Evolutionary conservation across 1,140 invertebrate species (phyloP).

Genomic region (Sycophaga agraensis): DNA sequence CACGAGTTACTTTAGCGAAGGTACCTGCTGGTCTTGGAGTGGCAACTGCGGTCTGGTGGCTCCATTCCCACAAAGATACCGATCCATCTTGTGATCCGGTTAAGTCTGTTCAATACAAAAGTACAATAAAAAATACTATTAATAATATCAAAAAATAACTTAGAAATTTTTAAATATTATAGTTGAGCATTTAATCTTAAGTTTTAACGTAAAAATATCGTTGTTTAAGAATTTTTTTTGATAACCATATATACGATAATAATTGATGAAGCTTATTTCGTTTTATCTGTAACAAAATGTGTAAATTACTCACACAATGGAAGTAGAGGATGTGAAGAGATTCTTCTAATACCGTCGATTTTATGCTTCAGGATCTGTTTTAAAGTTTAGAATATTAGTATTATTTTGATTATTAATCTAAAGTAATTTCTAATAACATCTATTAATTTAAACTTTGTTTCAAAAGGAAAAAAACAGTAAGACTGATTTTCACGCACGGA

Average conservation of each 20-base stretch:
- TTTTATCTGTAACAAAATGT: constrained; percentile 7
- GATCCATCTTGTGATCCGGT: constrained; percentile 97
- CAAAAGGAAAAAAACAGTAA: constrained; percentile 10
- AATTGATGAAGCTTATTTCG: background rate
- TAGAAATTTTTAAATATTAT: too few relatives aligned
- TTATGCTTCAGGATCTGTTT: constrained; percentile 80
- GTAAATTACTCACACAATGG: constrained; percentile 81
- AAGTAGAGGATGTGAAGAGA: constrained; percentile 91
- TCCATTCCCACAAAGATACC: constrained; percentile 98
- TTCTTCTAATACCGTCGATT: constrained; percentile 90
- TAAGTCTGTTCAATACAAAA: constrained; percentile 69
- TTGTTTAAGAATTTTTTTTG: too few relatives aligned
- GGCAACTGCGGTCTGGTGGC: constrained; percentile 85
- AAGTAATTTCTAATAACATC: constrained; percentile 21
- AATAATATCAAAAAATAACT: too few relatives aligned
- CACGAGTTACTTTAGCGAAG: constrained; percentile 94
- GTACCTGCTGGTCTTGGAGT: constrained; percentile 85
- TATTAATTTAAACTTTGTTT: constrained; percentile 18
- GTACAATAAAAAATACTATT: too few relatives aligned
- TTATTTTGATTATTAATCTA: background rate
- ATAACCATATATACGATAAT: background rate
- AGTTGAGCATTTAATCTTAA: too few relatives aligned
- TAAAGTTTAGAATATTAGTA: constrained; percentile 32
- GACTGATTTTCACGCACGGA: constrained; percentile 13
- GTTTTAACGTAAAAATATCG: too few relatives aligned